Conservation (phyloP, 2,113 vertebrate genomes). For the Coturnix japonica region DNA sequence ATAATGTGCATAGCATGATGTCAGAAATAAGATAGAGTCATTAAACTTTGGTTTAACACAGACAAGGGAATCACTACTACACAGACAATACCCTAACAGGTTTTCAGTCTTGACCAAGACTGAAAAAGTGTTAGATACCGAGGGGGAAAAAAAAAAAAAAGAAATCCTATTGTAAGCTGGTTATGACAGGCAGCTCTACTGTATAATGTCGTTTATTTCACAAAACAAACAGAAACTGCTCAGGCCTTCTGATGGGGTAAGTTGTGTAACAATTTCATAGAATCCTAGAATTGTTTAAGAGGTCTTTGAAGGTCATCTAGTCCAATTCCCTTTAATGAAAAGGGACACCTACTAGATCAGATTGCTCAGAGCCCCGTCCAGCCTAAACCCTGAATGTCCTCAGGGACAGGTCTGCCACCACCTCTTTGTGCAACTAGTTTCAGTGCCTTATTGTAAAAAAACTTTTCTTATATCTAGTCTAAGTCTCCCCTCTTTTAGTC, state of each 20-base stretch:
- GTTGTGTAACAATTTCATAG: neutral
- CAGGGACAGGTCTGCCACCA: too few relatives aligned
- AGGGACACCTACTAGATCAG: too few relatives aligned
- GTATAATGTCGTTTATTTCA: neutral
- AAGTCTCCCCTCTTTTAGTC: too few relatives aligned
- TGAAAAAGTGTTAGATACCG: neutral
- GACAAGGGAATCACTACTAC: neutral
- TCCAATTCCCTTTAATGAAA: too few relatives aligned
- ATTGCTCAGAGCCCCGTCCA: too few relatives aligned
- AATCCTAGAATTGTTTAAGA: too few relatives aligned
- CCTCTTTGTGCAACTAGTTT: too few relatives aligned
- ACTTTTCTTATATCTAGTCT: too few relatives aligned
- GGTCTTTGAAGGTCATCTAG: too few relatives aligned
- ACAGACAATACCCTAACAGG: fast-evolving
- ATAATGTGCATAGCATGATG: fast-evolving
- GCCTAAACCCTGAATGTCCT: too few relatives aligned
- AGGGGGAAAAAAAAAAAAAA: neutral
- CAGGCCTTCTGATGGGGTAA: neutral
- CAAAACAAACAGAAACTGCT: neutral
- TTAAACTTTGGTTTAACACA: neutral
- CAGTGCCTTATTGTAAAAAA: too few relatives aligned
- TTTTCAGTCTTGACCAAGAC: neutral
- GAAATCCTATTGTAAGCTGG: neutral
- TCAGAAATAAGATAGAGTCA: neutral
- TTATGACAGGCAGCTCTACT: neutral